Evolutionary conservation across 2,797 vertebrate genomes (phyloP).

Genomic region (Pyrocephalus nanus): DNA sequence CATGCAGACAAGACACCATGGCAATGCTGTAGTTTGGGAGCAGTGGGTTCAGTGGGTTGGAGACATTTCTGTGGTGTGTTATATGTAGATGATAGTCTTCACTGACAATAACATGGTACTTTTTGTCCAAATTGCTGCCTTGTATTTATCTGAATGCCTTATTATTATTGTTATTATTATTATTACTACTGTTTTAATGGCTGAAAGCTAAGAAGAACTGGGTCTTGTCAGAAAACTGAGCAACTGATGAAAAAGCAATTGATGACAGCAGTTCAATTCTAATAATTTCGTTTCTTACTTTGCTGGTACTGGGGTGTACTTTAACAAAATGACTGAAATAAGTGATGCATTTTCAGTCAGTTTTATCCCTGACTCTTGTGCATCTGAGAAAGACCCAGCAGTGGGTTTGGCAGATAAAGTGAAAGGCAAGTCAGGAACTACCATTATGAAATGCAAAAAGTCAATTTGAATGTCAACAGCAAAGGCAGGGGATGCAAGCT

Average conservation of each 20-base stretch:
- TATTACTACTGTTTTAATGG: background rate
- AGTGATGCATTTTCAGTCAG: conserved; percentile 62
- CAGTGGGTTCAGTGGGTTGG: rapidly evolving
- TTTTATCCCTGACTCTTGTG: conserved; percentile 56
- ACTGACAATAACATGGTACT: background rate
- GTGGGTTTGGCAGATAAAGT: conserved; percentile 65
- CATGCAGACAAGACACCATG: background rate
- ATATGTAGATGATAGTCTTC: background rate
- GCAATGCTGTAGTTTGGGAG: background rate
- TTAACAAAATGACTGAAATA: conserved; percentile 72
- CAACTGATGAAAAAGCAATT: conserved; percentile 61
- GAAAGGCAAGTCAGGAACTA: conserved; percentile 67
- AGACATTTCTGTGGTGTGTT: background rate
- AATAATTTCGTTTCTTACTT: conserved; percentile 67
- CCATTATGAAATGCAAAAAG: conserved; percentile 72
- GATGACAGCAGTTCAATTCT: conserved; percentile 49
- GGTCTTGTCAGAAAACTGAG: conserved; percentile 56
- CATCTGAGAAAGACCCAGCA: conserved; percentile 70
- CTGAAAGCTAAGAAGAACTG: conserved; percentile 13
- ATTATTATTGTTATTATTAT: background rate
- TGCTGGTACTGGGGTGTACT: conserved; percentile 50
- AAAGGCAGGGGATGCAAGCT: conserved; percentile 38
- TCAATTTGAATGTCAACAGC: conserved; percentile 77
- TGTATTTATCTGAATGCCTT: background rate
- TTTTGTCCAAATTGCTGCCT: background rate